Evolutionary conservation across 2,113 vertebrate species (phyloP).

Genomic region (Cnemophilus loriae): DNA sequence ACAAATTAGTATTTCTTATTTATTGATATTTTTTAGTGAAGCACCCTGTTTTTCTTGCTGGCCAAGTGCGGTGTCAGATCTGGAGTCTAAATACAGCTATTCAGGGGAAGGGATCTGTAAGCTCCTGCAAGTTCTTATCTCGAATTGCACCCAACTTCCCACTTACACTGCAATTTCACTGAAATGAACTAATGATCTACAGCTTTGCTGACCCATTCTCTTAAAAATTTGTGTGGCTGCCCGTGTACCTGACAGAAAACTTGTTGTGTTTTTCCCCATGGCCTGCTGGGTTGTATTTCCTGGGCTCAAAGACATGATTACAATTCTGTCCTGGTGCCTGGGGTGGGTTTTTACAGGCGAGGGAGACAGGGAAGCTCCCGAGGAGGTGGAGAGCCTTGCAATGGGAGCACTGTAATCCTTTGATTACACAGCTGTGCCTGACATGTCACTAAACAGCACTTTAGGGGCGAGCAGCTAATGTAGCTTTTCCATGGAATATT

Average conservation of each 20-base stretch:
- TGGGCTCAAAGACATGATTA: accelerated
- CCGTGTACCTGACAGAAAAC: accelerated
- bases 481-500: neutral
- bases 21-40: neutral
- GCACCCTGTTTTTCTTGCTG: neutral
- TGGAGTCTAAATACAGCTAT: neutral
- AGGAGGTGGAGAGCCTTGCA: neutral
- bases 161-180: neutral
- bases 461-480: neutral
- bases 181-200: accelerated
- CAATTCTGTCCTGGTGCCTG: neutral
- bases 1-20: neutral
- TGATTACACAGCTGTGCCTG: constrained; percentile 35
- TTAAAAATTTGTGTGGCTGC: neutral
- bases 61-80: neutral
- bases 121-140: neutral
- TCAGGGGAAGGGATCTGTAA: neutral
- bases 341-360: neutral
- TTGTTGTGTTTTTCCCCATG: accelerated
- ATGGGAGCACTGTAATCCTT: constrained; percentile 7
- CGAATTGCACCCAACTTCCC: neutral
- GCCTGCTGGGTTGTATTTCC: neutral
- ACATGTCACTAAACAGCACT: constrained; percentile 1
- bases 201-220: neutral
- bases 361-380: neutral